phyloP scores from a whole-genome alignment of 2,113 vertebrate genomes.

The Podarcis raffonei region DNA sequence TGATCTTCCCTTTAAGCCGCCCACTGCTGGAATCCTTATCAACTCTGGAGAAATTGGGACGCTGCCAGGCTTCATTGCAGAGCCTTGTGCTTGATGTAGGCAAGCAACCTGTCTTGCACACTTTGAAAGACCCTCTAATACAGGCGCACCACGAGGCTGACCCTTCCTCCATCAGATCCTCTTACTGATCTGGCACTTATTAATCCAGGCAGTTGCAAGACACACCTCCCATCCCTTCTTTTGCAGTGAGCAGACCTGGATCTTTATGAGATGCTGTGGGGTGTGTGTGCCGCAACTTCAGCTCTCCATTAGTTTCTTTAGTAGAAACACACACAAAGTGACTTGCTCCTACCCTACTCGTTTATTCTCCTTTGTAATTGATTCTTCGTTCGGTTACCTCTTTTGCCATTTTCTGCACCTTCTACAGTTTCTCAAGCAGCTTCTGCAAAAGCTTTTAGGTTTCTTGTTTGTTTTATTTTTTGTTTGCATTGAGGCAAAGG shows the following conservation, averaged over 20 bases:
- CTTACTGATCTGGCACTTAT: slow-evolving; percentile 39
- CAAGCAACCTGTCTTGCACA: not conserved
- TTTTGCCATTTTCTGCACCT: not conserved
- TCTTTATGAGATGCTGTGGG: slow-evolving; percentile 46
- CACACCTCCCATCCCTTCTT: slow-evolving; percentile 39
- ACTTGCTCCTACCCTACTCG: not conserved
- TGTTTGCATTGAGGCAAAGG: not conserved
- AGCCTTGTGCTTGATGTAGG: slow-evolving; percentile 29
- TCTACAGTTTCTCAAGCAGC: not conserved
- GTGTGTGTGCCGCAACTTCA: slow-evolving; percentile 34
- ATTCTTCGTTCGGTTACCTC: not conserved
- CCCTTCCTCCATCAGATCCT: slow-evolving; percentile 33
- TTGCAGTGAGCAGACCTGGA: slow-evolving; percentile 43
- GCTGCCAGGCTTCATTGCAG: not conserved
- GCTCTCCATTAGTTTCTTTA: slow-evolving; percentile 46
- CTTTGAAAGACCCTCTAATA: slow-evolving; percentile 48
- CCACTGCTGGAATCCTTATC: not conserved
- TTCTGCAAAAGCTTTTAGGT: not conserved
- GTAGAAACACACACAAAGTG: slow-evolving; percentile 36
- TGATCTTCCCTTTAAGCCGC: accelerated
- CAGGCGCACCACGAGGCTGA: slow-evolving; percentile 24
- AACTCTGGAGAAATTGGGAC: slow-evolving; percentile 33
- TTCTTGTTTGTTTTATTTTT: no score
- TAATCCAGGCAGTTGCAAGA: slow-evolving; percentile 56
- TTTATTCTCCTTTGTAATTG: not conserved